phyloP scores from a whole-genome alignment of 2,113 vertebrate genomes.

The Sinocyclocheilus maitianheensis region DNA sequence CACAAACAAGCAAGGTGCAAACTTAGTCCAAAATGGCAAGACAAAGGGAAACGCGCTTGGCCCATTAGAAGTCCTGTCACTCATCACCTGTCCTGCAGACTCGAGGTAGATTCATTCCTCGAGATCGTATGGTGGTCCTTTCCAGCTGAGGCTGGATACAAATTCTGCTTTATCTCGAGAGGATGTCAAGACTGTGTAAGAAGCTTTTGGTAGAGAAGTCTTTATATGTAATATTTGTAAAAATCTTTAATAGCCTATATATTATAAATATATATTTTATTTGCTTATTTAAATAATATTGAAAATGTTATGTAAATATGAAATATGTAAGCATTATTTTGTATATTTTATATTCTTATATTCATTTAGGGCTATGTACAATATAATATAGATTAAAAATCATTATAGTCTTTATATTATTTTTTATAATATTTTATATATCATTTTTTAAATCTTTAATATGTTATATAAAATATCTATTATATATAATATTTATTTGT shows the following conservation, averaged over 20 bases:
- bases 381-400: too few species aligned
- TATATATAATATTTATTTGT: too few species aligned
- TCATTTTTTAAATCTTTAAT: too few species aligned
- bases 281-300: background rate
- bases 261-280: background rate
- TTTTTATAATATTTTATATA: too few species aligned
- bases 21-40: too few species aligned
- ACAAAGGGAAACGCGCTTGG: background rate
- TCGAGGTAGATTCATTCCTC: background rate
- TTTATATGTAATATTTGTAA: background rate
- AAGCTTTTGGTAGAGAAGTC: background rate
- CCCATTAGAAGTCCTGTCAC: conserved; percentile 29
- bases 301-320: too few species aligned
- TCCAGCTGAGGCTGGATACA: background rate
- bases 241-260: background rate
- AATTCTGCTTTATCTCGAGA: background rate
- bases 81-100: conserved; percentile 18
- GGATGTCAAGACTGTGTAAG: background rate
- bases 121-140: background rate
- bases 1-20: too few species aligned
- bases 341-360: too few species aligned
- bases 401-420: too few species aligned
- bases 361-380: background rate
- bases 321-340: background rate
- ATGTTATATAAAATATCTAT: too few species aligned